Evolutionary conservation across 2,888 invertebrate species (phyloP).

Genomic region (Caenorhabditis wallacei): DNA sequence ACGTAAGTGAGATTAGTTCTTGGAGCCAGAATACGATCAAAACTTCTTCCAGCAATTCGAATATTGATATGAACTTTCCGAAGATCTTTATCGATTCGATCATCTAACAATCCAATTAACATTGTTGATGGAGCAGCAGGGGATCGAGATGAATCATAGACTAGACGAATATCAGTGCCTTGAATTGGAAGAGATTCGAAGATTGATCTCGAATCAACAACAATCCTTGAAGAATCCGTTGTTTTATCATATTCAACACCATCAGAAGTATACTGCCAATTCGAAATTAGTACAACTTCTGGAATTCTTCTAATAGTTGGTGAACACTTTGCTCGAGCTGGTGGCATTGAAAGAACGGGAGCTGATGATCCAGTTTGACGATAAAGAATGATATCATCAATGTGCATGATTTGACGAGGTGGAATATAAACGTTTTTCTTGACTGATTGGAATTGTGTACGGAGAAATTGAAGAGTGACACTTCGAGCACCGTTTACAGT

Average conservation of each 20-base stretch:
- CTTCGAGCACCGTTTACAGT: constrained; percentile 94
- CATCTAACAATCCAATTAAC: constrained; percentile 91
- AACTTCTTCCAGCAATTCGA: constrained; percentile 84
- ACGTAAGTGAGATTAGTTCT: constrained; percentile 90
- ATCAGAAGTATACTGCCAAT: constrained; percentile 63
- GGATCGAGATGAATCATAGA: constrained; percentile 96
- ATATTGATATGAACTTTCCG: constrained; percentile 94
- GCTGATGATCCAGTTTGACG: constrained; percentile 29
- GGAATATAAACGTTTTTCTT: constrained; percentile 95
- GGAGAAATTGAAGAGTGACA: constrained; percentile 86
- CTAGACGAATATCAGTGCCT: constrained; percentile 85
- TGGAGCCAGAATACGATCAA: constrained; percentile 62
- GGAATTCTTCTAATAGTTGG: constrained; percentile 51
- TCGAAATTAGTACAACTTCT: constrained; percentile 49
- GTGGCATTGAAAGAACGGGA: constrained; percentile 6
- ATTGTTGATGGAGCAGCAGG: constrained; percentile 95
- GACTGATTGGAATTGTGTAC: constrained; percentile 85
- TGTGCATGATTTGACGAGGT: constrained; percentile 95
- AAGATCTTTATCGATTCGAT: constrained; percentile 89
- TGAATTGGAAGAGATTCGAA: constrained; percentile 61
- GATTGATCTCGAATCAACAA: constrained; percentile 57
- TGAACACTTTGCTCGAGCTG: constrained; percentile 64
- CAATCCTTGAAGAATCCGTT: constrained; percentile 26
- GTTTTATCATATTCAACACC: constrained; percentile 32
- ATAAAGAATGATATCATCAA: constrained; percentile 87